Percentiles rank a stretch among this genome's conserved stretches.
phyloP scores from a whole-genome alignment of 2,113 vertebrate genomes.

The Scomber colias region DNA sequence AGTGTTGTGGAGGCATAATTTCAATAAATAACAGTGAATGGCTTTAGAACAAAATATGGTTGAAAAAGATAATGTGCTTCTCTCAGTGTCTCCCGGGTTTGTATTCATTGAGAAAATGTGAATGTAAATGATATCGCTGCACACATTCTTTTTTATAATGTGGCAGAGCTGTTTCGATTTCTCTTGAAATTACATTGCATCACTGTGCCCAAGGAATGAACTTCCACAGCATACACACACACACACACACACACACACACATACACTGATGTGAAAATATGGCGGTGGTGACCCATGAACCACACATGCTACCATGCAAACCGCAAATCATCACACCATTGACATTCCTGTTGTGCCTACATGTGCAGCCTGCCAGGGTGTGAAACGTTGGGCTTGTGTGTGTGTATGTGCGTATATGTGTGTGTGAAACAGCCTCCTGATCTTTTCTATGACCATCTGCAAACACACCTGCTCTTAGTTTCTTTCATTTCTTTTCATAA shows the following conservation, averaged over 20 bases:
- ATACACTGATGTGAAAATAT: not conserved
- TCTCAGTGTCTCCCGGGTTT: not conserved
- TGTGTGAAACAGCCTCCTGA: slow-evolving; percentile 18
- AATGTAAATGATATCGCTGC: not conserved
- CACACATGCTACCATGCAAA: not conserved
- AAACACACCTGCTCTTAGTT: slow-evolving; percentile 45
- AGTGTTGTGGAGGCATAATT: not conserved
- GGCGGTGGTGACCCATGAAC: not conserved
- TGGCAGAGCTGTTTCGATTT: not conserved
- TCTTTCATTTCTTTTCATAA: slow-evolving; percentile 26
- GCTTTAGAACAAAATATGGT: not conserved
- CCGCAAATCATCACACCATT: slow-evolving; percentile 15
- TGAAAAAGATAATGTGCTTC: not conserved
- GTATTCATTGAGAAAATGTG: slow-evolving; percentile 13
- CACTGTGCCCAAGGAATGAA: not conserved
- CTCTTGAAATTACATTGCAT: not conserved
- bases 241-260: too few relatives aligned
- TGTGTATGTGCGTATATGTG: slow-evolving; percentile 14
- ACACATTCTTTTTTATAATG: not conserved
- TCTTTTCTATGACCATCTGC: slow-evolving; percentile 52
- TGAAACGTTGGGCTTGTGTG: not conserved
- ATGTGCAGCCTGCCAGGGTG: slow-evolving; percentile 13
- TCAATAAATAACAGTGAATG: not conserved
- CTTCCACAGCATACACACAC: not conserved
- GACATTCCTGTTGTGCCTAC: slow-evolving; percentile 12